phyloP scores from a whole-genome alignment of 2,888 invertebrate genomes.

The Pocota personata region DNA sequence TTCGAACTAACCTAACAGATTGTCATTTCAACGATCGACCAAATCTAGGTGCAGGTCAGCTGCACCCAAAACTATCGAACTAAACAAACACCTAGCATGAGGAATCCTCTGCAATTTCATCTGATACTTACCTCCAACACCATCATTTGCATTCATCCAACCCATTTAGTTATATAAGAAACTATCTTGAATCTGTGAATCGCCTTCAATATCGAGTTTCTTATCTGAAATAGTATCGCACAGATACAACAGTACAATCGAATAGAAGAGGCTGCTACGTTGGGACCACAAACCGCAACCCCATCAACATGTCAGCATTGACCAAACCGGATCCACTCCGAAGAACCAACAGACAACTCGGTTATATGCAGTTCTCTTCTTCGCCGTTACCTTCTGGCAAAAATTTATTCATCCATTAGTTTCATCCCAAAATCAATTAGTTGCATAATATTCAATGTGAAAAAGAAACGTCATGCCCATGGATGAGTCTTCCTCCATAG shows the following conservation, averaged over 20 bases:
- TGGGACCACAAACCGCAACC: constrained; percentile 11
- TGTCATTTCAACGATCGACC: not conserved
- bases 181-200: constrained; percentile 9
- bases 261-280: not conserved
- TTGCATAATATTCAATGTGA: constrained; percentile 60
- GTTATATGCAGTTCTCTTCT: constrained; percentile 6
- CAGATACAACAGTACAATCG: constrained; percentile 26
- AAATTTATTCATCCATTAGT: constrained; percentile 65
- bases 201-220: constrained; percentile 38
- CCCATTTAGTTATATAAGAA: not conserved
- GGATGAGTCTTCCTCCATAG: not conserved
- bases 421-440: constrained; percentile 72
- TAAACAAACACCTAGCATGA: not conserved
- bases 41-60: not conserved
- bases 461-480: constrained; percentile 13
- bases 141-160: not conserved
- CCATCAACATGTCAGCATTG: constrained; percentile 36
- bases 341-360: not conserved
- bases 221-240: constrained; percentile 50
- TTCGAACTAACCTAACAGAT: too few relatives aligned
- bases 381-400: constrained; percentile 43
- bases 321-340: constrained; percentile 45
- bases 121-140: not conserved
- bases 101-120: not conserved
- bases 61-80: not conserved